Base-by-base conservation (phyloP, 2,797 vertebrate species). In the Paguma larvata region DNA sequence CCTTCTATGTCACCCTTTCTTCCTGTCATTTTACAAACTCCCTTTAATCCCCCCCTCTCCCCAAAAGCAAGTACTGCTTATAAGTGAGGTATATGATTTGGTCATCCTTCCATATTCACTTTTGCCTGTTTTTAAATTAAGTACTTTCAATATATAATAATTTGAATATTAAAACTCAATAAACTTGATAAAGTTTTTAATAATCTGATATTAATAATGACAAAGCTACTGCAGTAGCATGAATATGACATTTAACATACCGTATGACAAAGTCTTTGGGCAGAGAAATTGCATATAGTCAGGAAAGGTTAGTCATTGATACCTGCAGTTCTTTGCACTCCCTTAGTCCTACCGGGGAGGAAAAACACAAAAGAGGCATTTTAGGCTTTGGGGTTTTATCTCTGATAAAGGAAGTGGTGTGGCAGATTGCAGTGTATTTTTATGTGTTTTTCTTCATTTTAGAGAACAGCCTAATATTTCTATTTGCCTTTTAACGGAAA, bases 401-500 rank as follows among this genome's bases (percentile, higher is more conserved):
- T 96, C 56, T 85, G 89, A 51, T 90, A 92, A 94, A 97, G 93
- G 87, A 98, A 96, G 88, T 91, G 59, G 75, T 94, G 27, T 93
- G 77, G 72, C 78, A 94, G 87, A 95, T 97, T 94, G 73, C 16
- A 4, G 44, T 91, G 21, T 94, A 78, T 97, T 97, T 97, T 95
- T 97, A 92, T 87, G 67, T 92, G 90, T 97, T 98, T 97, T 97
- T 89, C 94, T 96, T 97, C 92, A 97, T 97, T 98, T 98, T 98
- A 95, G 93, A 96, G 90, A 97, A 95, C 85, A 97, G 46, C 59
- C 70, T 95, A 97, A 98, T 97, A 98, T 96, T 97, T 91, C 92
- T 98, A 83, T 89, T 95, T 97, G 91, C 92, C 94, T 97, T 44
- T 85, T 98, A 98, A 98, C 98, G 95, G 98, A 98, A 99, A 98